Percentiles rank a stretch among this genome's conserved stretches.
phyloP scores from a whole-genome alignment of 2,797 vertebrate genomes.

The Strix occidentalis region DNA sequence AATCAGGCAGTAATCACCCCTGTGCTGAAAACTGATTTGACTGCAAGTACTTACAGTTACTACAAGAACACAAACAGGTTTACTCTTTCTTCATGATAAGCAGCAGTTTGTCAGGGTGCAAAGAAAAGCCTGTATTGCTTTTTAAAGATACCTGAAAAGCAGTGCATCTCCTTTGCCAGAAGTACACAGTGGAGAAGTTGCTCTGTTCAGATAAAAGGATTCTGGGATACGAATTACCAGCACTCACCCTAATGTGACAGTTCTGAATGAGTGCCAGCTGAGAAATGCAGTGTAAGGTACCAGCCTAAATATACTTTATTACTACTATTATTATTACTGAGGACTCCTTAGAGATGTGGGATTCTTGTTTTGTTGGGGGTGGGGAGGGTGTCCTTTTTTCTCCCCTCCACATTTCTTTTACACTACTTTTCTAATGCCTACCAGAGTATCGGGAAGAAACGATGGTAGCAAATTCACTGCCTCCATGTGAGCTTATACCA shows the following conservation, averaged over 20 bases:
- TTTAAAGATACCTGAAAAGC: slow-evolving; percentile 71
- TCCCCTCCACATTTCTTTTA: not conserved
- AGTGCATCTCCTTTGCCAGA: slow-evolving; percentile 64
- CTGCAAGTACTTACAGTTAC: slow-evolving; percentile 7
- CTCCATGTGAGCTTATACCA: not conserved
- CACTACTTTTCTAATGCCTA: slow-evolving; percentile 3
- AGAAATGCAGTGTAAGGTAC: slow-evolving; percentile 62
- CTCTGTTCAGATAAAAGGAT: slow-evolving; percentile 75
- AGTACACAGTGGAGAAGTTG: slow-evolving; percentile 63
- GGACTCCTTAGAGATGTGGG: slow-evolving; percentile 68
- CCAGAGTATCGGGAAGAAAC: slow-evolving; percentile 10
- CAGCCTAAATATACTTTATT: slow-evolving; percentile 76
- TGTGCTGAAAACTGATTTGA: not conserved
- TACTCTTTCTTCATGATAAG: slow-evolving; percentile 57
- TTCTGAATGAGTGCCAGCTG: slow-evolving; percentile 69
- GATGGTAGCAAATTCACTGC: slow-evolving; percentile 39
- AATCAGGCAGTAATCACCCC: not conserved
- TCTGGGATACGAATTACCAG: slow-evolving; percentile 72
- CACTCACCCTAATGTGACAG: slow-evolving; percentile 65
- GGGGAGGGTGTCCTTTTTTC: not conserved
- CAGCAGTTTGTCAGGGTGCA: slow-evolving; percentile 63
- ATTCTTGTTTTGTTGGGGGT: not conserved
- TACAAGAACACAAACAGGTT: slow-evolving; percentile 29
- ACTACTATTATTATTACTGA: slow-evolving; percentile 67
- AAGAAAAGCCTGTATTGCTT: slow-evolving; percentile 57